A percentile compares a stretch with the other conserved stretches of the same genome.
These are phyloP conservation scores for Phragmatobia fuliginosa DNA, from an alignment of 2,888 invertebrate species.

Conservation along the genomic window DNA sequence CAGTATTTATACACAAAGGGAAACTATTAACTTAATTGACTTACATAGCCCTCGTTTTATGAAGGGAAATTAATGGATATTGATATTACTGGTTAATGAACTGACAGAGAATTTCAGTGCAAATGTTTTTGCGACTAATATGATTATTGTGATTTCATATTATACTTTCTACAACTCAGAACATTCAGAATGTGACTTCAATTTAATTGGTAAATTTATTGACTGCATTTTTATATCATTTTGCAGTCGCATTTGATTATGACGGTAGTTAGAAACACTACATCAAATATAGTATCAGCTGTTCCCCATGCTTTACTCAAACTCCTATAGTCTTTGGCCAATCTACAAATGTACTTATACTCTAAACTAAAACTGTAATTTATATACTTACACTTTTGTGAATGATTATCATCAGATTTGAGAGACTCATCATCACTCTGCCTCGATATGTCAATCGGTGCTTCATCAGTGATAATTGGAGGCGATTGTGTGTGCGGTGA, in stretches of 20 bases:
- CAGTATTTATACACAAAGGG: not conserved
- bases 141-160: too few species aligned
- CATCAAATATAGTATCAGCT: too few species aligned
- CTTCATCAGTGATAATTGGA: slow-evolving; percentile 76
- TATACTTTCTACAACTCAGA: too few species aligned
- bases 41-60: not conserved
- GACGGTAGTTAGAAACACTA: too few species aligned
- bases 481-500: slow-evolving; percentile 67
- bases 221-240: not conserved
- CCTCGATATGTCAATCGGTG: slow-evolving; percentile 45
- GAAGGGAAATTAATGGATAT: not conserved
- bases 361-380: not conserved
- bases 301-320: too few species aligned
- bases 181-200: too few species aligned
- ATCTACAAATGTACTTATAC: not conserved
- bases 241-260: not conserved
- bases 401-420: slow-evolving; percentile 75
- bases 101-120: not conserved
- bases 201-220: too few species aligned
- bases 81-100: not conserved
- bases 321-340: too few species aligned
- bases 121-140: too few species aligned
- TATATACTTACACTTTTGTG: slow-evolving; percentile 75
- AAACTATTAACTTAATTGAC: slow-evolving; percentile 8
- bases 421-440: slow-evolving; percentile 71